Percentiles rank a stretch among this genome's conserved stretches.
Evolutionary conservation across 2,797 vertebrate genomes (phyloP).

Genomic region (Cygnus olor): DNA sequence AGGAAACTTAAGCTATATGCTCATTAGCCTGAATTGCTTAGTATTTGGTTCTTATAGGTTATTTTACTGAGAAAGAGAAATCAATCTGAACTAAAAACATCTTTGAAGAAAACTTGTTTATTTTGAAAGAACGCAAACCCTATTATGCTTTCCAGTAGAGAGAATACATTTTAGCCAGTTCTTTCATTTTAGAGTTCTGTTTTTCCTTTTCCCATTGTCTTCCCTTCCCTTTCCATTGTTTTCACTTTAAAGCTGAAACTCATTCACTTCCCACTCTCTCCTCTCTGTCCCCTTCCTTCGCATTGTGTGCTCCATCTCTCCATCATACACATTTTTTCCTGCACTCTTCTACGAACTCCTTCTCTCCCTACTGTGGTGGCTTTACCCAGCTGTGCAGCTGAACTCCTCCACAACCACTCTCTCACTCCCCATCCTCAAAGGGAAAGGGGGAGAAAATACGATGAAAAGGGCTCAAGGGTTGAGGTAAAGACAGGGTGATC

Average conservation of each 20-base stretch:
- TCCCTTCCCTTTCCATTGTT: neutral
- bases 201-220: no score
- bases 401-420: no score
- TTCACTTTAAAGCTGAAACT: neutral
- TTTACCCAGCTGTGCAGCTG: no score
- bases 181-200: neutral
- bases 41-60: fast-evolving
- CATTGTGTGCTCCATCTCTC: neutral
- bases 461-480: no score
- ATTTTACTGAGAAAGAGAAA: neutral
- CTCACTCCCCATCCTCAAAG: no score
- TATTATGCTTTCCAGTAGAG: neutral
- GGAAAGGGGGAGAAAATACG: no score
- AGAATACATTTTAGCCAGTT: neutral
- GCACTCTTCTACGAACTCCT: neutral
- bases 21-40: neutral
- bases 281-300: neutral
- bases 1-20: neutral
- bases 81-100: neutral
- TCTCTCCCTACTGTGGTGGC: neutral
- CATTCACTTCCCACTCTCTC: neutral
- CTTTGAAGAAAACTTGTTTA: neutral
- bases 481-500: no score
- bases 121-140: neutral
- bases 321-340: neutral